A percentile compares a stretch with the other conserved stretches of the same genome.
Conservation (phyloP, 2,113 vertebrate species). For the Eolophus roseicapilla region DNA sequence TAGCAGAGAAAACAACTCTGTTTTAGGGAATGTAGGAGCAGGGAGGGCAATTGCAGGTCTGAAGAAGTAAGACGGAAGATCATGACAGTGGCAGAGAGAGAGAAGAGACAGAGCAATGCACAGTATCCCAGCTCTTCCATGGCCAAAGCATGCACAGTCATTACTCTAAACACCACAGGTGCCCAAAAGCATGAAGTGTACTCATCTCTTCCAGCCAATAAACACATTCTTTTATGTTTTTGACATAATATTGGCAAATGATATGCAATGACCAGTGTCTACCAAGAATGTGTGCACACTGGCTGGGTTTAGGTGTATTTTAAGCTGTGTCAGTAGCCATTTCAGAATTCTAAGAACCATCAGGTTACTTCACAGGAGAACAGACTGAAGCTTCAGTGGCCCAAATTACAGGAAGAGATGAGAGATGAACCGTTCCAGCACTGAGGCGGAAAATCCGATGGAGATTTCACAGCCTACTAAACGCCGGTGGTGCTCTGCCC, state of each 20-base stretch:
- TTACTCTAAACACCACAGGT: not conserved
- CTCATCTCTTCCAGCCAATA: not conserved
- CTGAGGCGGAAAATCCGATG: not conserved
- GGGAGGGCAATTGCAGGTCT: not conserved
- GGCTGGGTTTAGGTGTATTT: not conserved
- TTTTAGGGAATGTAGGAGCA: not conserved
- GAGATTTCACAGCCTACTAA: not conserved
- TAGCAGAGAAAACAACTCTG: not conserved
- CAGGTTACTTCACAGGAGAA: not conserved
- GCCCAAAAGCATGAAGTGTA: not conserved
- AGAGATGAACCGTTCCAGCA: not conserved
- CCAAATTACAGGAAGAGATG: not conserved
- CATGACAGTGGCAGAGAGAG: accelerated
- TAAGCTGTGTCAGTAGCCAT: not conserved
- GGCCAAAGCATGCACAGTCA: not conserved
- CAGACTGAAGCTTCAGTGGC: not conserved
- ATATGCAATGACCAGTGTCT: not conserved
- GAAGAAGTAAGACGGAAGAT: not conserved
- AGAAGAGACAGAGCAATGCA: not conserved
- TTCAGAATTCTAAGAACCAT: not conserved
- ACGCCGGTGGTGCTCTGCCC: not conserved
- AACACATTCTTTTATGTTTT: not conserved
- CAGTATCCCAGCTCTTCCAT: not conserved
- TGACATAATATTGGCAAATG: not conserved
- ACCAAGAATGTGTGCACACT: accelerated